Evolutionary conservation across 2,797 vertebrate genomes (phyloP).

Genomic region (Setipinna tenuifilis): DNA sequence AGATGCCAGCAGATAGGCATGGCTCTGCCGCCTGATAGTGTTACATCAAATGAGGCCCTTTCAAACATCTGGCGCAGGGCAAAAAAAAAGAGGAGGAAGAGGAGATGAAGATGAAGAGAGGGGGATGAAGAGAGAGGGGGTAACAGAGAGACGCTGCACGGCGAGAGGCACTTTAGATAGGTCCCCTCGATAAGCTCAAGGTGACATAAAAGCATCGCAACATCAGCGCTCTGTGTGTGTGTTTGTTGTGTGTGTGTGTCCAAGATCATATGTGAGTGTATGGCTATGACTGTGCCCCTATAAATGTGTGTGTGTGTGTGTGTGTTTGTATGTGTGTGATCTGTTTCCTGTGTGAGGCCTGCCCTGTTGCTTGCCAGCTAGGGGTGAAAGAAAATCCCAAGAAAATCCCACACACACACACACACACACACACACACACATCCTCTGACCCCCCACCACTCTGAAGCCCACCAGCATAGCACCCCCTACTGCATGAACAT

Average conservation of each 20-base stretch:
- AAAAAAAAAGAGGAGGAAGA: too few relatives aligned
- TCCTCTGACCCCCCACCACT: neutral
- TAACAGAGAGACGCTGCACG: conserved; percentile 41
- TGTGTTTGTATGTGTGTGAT: neutral
- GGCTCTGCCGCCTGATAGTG: conserved; percentile 48
- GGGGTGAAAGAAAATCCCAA: neutral
- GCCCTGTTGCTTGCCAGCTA: neutral
- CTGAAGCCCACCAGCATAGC: neutral
- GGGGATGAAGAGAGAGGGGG: neutral
- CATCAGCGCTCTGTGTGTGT: neutral
- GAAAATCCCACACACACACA: too few relatives aligned
- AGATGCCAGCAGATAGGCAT: conserved; percentile 52
- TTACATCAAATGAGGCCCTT: conserved; percentile 62
- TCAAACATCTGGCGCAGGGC: conserved; percentile 44
- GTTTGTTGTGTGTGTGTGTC: neutral
- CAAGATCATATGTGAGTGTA: neutral
- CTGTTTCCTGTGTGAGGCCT: neutral
- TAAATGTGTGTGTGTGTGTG: neutral
- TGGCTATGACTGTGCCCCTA: neutral
- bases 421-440: too few relatives aligned
- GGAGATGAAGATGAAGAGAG: too few relatives aligned
- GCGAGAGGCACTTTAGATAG: conserved; percentile 55
- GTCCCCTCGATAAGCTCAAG: conserved; percentile 50
- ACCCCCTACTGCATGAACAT: conserved; percentile 7
- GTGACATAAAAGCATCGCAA: conserved; percentile 44